These are phyloP conservation scores for Trachythela sp. DNA, from an alignment of 64 coral and sea anemone species.

Conservation along the genomic window DNA sequence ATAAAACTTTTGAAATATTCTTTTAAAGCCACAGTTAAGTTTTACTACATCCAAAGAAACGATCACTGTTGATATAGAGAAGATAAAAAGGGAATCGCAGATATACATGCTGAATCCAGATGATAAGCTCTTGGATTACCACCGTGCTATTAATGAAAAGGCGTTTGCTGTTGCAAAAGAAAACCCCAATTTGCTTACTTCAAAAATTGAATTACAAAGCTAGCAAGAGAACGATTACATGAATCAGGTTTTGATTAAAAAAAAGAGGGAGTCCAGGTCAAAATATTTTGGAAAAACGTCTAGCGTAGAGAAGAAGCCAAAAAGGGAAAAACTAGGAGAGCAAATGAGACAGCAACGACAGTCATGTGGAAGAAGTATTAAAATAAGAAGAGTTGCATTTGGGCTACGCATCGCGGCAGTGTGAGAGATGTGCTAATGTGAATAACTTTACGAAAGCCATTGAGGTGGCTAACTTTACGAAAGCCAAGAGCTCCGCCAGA, in stretches of 20 bases:
- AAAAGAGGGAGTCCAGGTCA: conserved; percentile 54
- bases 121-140: conserved; percentile 52
- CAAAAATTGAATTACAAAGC: conserved; percentile 40
- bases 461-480: conserved; percentile 56
- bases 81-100: conserved; percentile 47
- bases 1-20: background rate
- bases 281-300: conserved; percentile 43
- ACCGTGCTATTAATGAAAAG: conserved; percentile 45
- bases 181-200: conserved; percentile 31
- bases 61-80: conserved; percentile 50
- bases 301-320: background rate
- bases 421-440: conserved; percentile 53
- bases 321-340: conserved; percentile 39
- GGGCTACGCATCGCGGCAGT: conserved; percentile 39
- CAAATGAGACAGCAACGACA: conserved; percentile 41
- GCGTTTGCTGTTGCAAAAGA: conserved; percentile 30
- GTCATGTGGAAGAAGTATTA: conserved; percentile 43
- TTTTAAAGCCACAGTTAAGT: background rate
- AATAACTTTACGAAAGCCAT: conserved; percentile 51
- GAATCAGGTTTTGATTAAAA: conserved; percentile 44
- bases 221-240: conserved; percentile 33
- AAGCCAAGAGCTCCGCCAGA: conserved; percentile 37
- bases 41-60: conserved; percentile 2
- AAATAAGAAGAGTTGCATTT: conserved; percentile 45
- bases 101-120: conserved; percentile 54